phyloP scores from a whole-genome alignment of 2,888 invertebrate genomes.

The Diplolepis rosae region DNA sequence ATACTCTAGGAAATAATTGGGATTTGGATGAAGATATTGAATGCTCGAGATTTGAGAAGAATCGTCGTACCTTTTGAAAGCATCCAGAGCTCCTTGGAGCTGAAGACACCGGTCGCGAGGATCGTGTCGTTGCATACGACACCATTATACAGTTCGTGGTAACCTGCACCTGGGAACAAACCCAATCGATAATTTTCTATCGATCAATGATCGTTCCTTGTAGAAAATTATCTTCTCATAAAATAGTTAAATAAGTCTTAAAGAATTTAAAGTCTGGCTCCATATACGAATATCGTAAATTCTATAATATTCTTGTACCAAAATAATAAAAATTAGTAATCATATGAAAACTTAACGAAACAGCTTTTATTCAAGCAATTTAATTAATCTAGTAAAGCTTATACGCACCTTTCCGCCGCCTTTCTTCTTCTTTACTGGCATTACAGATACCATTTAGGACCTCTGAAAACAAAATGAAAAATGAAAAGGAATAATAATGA shows the following conservation, averaged over 20 bases:
- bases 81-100: conserved; percentile 99
- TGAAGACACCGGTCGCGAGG: conserved; percentile 99
- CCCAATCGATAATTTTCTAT: conserved; percentile 61
- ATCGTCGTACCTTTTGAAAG: conserved; percentile 91
- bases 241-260: neutral
- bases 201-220: conserved; percentile 46
- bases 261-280: neutral
- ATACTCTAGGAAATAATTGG: neutral
- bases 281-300: too few species aligned
- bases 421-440: conserved; percentile 71
- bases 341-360: neutral
- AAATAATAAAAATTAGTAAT: neutral
- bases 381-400: conserved; percentile 11
- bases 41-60: conserved; percentile 45
- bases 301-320: neutral
- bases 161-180: conserved; percentile 74
- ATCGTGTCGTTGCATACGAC: conserved; percentile 99
- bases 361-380: neutral
- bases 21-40: conserved; percentile 12
- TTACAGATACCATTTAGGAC: conserved; percentile 73
- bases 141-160: conserved; percentile 97
- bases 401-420: conserved; percentile 71
- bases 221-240: neutral
- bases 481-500: conserved; percentile 36
- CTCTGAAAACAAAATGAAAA: conserved; percentile 70